Evolutionary conservation across 2,888 invertebrate genomes (phyloP).

Genomic region (Cylindroiulus punctatus): DNA sequence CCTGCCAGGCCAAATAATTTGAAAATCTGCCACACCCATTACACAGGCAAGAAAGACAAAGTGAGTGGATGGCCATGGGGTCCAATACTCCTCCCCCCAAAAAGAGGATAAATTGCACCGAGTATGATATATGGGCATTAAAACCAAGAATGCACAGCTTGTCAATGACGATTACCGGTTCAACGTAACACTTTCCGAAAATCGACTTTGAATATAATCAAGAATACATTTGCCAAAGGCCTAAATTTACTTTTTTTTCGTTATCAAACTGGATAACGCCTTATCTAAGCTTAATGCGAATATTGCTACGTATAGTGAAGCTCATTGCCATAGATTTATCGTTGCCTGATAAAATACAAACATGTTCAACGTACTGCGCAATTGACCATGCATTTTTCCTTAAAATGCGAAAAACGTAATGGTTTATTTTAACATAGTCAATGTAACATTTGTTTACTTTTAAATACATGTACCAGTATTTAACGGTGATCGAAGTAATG

Average conservation of each 20-base stretch:
- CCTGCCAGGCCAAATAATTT: conserved; percentile 22
- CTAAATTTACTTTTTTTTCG: background rate
- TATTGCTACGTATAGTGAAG: background rate
- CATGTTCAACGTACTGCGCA: background rate
- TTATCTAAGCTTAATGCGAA: background rate
- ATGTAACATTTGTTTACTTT: background rate
- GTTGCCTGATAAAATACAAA: background rate
- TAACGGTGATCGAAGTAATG: background rate
- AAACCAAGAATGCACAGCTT: background rate
- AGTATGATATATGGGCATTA: background rate
- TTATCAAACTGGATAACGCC: conserved; percentile 15
- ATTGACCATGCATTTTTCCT: background rate
- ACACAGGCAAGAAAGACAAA: background rate
- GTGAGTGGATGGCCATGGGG: background rate
- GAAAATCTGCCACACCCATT: conserved; percentile 34
- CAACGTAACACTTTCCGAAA: background rate
- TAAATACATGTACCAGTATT: background rate
- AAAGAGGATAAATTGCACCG: background rate
- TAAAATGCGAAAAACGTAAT: background rate
- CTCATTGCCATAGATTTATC: conserved; percentile 16
- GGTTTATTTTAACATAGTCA: background rate
- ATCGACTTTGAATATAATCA: background rate
- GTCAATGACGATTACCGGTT: background rate
- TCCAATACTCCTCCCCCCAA: background rate
- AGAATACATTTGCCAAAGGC: background rate